These are phyloP conservation scores for Zaprionus bogoriensis DNA, from an alignment of 2,888 invertebrate genomes.

Conservation along the genomic window DNA sequence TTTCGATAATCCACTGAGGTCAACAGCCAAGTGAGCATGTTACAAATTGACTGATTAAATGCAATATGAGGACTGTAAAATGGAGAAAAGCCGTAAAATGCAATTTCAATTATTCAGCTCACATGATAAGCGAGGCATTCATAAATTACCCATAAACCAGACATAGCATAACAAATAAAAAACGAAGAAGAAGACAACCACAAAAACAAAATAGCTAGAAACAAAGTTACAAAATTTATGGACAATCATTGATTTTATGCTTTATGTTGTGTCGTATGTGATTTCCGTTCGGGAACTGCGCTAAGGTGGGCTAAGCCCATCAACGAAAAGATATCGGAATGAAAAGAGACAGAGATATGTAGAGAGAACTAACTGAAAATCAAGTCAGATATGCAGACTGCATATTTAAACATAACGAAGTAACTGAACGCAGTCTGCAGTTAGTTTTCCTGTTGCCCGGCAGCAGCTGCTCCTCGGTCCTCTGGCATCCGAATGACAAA, in stretches of 20 bases:
- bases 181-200: constrained; percentile 11
- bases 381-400: constrained; percentile 61
- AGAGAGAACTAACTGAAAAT: constrained; percentile 41
- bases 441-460: constrained; percentile 26
- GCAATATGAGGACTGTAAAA: constrained; percentile 40
- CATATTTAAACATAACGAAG: constrained; percentile 61
- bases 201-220: constrained; percentile 12
- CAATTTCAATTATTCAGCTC: constrained; percentile 64
- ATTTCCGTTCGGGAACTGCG: constrained; percentile 72
- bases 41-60: constrained; percentile 52
- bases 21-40: constrained; percentile 45
- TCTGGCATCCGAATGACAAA: constrained; percentile 65
- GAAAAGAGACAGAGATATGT: background rate
- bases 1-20: constrained; percentile 16
- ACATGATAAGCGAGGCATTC: constrained; percentile 72
- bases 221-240: constrained; percentile 61
- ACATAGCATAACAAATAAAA: constrained; percentile 28
- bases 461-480: constrained; percentile 36
- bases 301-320: constrained; percentile 68
- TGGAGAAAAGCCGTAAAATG: constrained; percentile 39
- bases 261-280: constrained; percentile 74
- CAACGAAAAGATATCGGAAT: constrained; percentile 35
- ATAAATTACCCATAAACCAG: constrained; percentile 72
- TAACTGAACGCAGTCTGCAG: constrained; percentile 17
- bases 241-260: constrained; percentile 74